A percentile compares a stretch with the other conserved stretches of the same genome.
phyloP scores from a whole-genome alignment of 2,797 vertebrate species.

The Pseudocheirus occidentalis region DNA sequence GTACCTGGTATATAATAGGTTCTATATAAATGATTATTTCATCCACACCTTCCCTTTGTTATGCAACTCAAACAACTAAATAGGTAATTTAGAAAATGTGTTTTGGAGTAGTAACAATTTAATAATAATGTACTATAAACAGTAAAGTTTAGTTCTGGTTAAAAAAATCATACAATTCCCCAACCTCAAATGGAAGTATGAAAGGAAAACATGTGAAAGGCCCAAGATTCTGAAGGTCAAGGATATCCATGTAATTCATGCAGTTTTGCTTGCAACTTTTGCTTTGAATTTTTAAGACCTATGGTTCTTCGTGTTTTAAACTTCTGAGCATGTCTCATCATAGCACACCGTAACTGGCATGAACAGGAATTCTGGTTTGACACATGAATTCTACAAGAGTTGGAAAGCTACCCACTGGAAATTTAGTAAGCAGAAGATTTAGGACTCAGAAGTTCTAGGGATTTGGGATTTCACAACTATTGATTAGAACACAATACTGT shows the following conservation, averaged over 20 bases:
- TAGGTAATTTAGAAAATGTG: neutral
- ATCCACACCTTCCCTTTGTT: neutral
- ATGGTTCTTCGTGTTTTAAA: conserved; percentile 65
- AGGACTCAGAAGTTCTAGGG: conserved; percentile 41
- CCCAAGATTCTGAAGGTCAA: neutral
- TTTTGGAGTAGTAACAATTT: neutral
- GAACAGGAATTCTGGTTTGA: conserved; percentile 68
- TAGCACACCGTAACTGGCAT: conserved; percentile 47
- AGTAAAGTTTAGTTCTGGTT: conserved; percentile 19
- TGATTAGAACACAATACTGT: conserved; percentile 38
- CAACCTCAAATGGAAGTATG: neutral
- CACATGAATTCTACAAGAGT: conserved; percentile 71
- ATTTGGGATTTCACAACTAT: conserved; percentile 38
- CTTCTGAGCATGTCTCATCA: conserved; percentile 17
- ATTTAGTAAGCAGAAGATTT: conserved; percentile 51
- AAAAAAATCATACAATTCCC: neutral
- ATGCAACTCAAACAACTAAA: neutral
- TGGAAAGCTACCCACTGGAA: conserved; percentile 72
- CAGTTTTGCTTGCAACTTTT: conserved; percentile 33
- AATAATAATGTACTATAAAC: neutral
- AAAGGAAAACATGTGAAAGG: neutral
- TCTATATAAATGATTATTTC: neutral
- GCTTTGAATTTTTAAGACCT: conserved; percentile 36
- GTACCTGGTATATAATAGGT: neutral
- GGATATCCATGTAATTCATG: conserved; percentile 22